Evolutionary conservation across 2,797 vertebrate genomes (phyloP), one percentile per base, ranked within the genome.

Genomic region (Tapera naevia): DNA sequence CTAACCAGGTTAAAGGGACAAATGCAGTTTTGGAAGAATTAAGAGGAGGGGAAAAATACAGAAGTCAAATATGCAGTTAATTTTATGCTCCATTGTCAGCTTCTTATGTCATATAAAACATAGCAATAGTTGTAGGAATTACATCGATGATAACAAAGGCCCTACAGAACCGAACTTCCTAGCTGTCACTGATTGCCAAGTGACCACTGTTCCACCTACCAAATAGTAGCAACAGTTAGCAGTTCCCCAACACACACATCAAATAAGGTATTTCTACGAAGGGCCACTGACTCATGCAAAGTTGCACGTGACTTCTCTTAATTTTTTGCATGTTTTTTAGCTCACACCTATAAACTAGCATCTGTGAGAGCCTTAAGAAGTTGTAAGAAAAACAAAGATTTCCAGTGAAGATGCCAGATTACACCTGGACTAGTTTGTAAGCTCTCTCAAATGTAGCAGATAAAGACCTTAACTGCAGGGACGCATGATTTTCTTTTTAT

Each of bases 1-100:
- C 6, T 27, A 19, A 58, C 10, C 25, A 74, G 8, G 21, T 48
- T 58, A 43, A 35, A 62, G 5, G 9, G 84, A 48, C 3, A 81
- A 86, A 69, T 14, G 14, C 6, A 3, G 25, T 61, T 46, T 53
- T 27, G 62, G 4, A 65, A 21, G 14, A 82, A 85, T 32, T 54
- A 70, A 58, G 30, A 35, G 3, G 2, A 51, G 7, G 1, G 1
- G 10, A 11, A 41, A 67, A 53, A 1, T 11, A 56, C 3, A 57
- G 33, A 9, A 48, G 23, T 41, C 41, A 54, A 85, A 30, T 3
- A 17, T 2, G 0, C 1, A 2, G 19, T 80, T 58, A 21, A 71
- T 50, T 66, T 54, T 45, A 51, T 15, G n/a, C 6, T 80, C 9
- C 15, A n/a, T 48, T 88, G 82, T 65, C 39, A 75, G 45, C 8